Evolutionary conservation across 2,797 vertebrate genomes (phyloP).

Genomic region (Parotocinclus haroldoi): DNA sequence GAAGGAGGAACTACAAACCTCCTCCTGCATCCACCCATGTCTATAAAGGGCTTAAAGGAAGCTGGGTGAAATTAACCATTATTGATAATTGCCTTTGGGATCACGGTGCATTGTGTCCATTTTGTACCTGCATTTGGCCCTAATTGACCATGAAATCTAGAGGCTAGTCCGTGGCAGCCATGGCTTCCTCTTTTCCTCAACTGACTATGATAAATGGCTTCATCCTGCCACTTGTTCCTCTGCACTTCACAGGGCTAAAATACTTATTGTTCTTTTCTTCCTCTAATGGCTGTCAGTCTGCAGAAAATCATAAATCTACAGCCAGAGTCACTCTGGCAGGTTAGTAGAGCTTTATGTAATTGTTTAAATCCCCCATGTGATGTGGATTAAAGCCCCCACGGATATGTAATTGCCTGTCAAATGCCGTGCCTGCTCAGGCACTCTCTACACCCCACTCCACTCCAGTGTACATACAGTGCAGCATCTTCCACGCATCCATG

Average conservation of each 20-base stretch:
- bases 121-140: slow-evolving; percentile 74
- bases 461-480: slow-evolving; percentile 31
- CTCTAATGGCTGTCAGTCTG: slow-evolving; percentile 54
- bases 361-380: slow-evolving; percentile 56
- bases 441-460: slow-evolving; percentile 42
- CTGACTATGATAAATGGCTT: slow-evolving; percentile 70
- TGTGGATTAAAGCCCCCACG: slow-evolving; percentile 49
- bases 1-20: slow-evolving; percentile 12
- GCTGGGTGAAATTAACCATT: slow-evolving; percentile 70
- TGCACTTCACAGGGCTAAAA: slow-evolving; percentile 59
- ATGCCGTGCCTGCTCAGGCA: slow-evolving; percentile 47
- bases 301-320: slow-evolving; percentile 51
- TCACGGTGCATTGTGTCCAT: slow-evolving; percentile 64
- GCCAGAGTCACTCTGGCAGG: slow-evolving; percentile 52
- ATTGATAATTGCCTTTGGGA: slow-evolving; percentile 72
- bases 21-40: slow-evolving; percentile 30
- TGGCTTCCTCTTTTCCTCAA: slow-evolving; percentile 60
- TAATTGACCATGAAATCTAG: slow-evolving; percentile 79
- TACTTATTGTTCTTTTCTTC: slow-evolving; percentile 60
- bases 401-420: slow-evolving; percentile 59
- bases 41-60: slow-evolving; percentile 63
- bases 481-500: slow-evolving; percentile 47
- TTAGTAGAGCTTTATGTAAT: slow-evolving; percentile 52
- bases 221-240: slow-evolving; percentile 55
- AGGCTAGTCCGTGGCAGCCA: slow-evolving; percentile 62